These are phyloP conservation scores for Pimpla rufipes DNA, from an alignment of 2,888 invertebrate species.

Conservation along the genomic window DNA sequence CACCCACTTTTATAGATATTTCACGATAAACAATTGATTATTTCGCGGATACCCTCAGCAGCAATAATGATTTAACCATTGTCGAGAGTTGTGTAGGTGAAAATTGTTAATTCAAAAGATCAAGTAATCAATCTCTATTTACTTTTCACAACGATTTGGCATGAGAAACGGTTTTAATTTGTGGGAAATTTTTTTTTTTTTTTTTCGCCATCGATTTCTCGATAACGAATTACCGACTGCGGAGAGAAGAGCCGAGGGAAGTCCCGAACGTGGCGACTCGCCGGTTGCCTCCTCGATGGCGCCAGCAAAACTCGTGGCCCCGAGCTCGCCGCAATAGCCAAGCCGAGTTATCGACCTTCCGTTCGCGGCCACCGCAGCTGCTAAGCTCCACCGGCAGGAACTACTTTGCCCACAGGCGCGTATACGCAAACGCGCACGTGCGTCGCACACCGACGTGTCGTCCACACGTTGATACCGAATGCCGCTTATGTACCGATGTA, in stretches of 20 bases:
- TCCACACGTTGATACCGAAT: background rate
- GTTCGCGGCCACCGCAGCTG: constrained; percentile 43
- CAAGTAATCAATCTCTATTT: background rate
- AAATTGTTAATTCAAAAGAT: background rate
- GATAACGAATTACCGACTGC: constrained; percentile 77
- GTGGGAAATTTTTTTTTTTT: background rate
- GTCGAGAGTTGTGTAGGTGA: constrained; percentile 8
- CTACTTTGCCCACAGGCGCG: constrained; percentile 72
- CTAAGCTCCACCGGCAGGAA: constrained; percentile 45
- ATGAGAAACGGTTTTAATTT: background rate
- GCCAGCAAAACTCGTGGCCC: constrained; percentile 75
- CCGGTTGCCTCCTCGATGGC: constrained; percentile 76
- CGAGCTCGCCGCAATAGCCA: constrained; percentile 36
- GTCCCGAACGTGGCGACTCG: constrained; percentile 52
- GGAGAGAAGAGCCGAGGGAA: constrained; percentile 59
- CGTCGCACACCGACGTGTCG: background rate
- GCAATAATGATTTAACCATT: constrained; percentile 1
- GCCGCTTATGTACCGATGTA: background rate
- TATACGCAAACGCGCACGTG: constrained; percentile 37
- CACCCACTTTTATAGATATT: constrained; percentile 37
- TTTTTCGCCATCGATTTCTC: constrained; percentile 3
- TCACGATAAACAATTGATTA: constrained; percentile 24
- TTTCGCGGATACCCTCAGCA: constrained; percentile 1
- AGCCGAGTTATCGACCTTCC: constrained; percentile 79
- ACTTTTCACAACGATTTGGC: background rate